Conservation (phyloP, 2,888 invertebrate genomes). For the Tortrix viridana region DNA sequence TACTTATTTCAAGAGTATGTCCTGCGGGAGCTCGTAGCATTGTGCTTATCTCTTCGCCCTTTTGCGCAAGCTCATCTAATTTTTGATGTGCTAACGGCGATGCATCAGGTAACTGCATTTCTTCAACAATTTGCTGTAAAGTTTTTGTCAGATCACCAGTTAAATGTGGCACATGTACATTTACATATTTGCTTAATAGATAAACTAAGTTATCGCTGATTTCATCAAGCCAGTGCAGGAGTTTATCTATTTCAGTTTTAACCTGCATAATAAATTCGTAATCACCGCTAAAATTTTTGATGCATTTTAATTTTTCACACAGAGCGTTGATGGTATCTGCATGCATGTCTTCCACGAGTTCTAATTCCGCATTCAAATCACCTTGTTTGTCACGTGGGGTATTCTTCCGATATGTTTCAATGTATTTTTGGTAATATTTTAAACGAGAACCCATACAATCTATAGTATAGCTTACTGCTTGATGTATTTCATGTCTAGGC, state of each 20-base stretch:
- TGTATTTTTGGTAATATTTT: conserved; percentile 65
- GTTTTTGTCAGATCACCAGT: conserved; percentile 63
- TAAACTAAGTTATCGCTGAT: conserved; percentile 65
- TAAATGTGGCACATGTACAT: conserved; percentile 57
- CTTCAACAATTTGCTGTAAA: conserved; percentile 67
- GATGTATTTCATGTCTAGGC: conserved; percentile 58
- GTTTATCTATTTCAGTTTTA: conserved; percentile 55
- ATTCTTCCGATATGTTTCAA: conserved; percentile 54
- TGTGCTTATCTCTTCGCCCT: conserved; percentile 58
- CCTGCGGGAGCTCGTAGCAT: conserved; percentile 63
- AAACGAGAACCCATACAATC: conserved; percentile 63
- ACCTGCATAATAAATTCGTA: conserved; percentile 60
- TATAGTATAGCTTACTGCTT: conserved; percentile 67
- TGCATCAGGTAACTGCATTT: conserved; percentile 51
- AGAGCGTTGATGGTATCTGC: conserved; percentile 57
- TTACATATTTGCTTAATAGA: conserved; percentile 60
- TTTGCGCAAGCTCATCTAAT: conserved; percentile 58
- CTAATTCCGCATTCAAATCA: conserved; percentile 63
- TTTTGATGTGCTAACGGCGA: conserved; percentile 52
- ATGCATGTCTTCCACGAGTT: conserved; percentile 77
- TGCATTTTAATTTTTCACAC: conserved; percentile 61
- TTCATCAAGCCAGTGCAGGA: conserved; percentile 71
- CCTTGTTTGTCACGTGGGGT: conserved; percentile 56
- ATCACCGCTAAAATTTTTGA: conserved; percentile 53
- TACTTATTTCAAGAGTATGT: conserved; percentile 68